Evolutionary conservation across 2,113 vertebrate genomes (phyloP), one percentile per base, ranked within the genome.

Genomic region (Suncus etruscus): DNA sequence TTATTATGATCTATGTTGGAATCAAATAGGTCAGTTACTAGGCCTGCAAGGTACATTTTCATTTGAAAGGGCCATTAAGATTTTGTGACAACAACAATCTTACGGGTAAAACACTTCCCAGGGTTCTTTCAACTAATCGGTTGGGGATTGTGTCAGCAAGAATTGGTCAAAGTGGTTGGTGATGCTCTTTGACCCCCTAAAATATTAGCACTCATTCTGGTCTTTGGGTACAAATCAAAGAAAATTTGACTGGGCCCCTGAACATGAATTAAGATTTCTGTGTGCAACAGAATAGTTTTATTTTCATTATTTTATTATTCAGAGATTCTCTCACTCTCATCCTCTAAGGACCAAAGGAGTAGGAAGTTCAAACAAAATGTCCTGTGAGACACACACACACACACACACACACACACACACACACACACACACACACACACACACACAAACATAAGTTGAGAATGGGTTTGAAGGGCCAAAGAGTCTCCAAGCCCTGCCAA

Each of bases 41-140:
- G 91, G 92, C 90, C 96, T 95, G 83, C 32, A 11, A 96, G 94
- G 94, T 92, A 51, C 3, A 2, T 95, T 96, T 80, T 91, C 93
- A 91, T 82, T 29, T 61, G 6, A 96, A 97, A 81, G 92, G 69
- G 69, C 74, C 91, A 69, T 86, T 95, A 76, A 91, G 76, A 95
- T 93, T 89, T 89, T 12, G 90, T 66, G 84, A 96, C 95, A 93
- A 91, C 73, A 68, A 15, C 78, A 87, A 8, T 8, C 69, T 90
- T 8, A 84, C 89, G 86, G 82, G 18, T 0, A 4, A 85, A 92
- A 87, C 20, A 15, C 70, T 97, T 95, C 65, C 81, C 32, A 27
- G 61, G 82, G 50, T 88, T 91, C 87, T 93, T 95, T 66, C 6
- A 92, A 95, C 68, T 75, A 75, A 31, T 76, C 85, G 3, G 65